Base-by-base conservation (phyloP, 2,888 invertebrate genomes). In the Watsonalla binaria region DNA sequence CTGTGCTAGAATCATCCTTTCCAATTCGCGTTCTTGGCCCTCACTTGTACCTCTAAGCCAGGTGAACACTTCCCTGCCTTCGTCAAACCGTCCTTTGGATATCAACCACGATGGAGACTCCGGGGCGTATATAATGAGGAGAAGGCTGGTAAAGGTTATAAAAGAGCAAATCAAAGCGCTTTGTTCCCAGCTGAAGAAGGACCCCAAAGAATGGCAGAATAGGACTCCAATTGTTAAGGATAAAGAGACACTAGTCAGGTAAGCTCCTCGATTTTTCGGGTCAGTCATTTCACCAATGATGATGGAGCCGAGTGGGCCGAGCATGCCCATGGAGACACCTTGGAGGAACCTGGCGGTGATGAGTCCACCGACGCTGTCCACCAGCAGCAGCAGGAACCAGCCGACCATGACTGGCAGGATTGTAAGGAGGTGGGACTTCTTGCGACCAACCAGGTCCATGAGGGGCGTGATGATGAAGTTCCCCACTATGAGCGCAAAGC, bases 31-130 rank as follows among this genome's bases (percentile, higher is more conserved):
- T 33, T 80, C 69, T 57, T 85, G 80, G 0, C 84, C 77, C 0
- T 74, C 68, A 8, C 81, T 82, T 0, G 80, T 73, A 33, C 93
- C 93, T 56, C 94, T 82, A 39, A 93, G 84, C 86, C 91, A 93
- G 52, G 85, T 81, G 57, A 93, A 93, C 0, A 93, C 86, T 35
- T 86, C 76, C 53, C 91, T 86, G 0, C 94, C 94, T 65, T 93
- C 91, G 0, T 89, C 84, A 0, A 84, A 77, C 7, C 91, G 84
- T 6, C 92, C 92, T 70, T 92, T 93, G 0, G 92, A 84, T 14
- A 93, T 87, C 53, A 95, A 65, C 94, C 94, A 95, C 6, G 92
- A 83, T 0, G 94, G 95, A 5, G 94, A 92, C 75, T 95, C 95
- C 0, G 93, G 93, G 8, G 92, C 79, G 11, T 91, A 91, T 13